Base-by-base conservation (phyloP, 2,797 vertebrate species). In the Chelon auratus region DNA sequence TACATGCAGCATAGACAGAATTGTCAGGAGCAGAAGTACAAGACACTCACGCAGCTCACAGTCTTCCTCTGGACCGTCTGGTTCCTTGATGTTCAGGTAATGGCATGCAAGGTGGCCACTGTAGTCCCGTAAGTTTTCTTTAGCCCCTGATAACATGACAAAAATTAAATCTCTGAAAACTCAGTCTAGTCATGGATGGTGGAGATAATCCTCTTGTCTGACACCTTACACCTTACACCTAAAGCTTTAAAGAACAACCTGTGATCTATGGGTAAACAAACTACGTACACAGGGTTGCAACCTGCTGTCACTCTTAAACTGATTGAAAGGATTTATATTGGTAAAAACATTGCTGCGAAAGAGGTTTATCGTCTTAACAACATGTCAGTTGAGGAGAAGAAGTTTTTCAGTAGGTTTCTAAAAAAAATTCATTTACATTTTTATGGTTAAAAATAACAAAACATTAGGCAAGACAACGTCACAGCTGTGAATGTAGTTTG, bases 91-190 rank as follows among this genome's bases (percentile, higher is more conserved):
- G 74, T 78, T 88, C 30, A 95, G 88, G 77, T 95, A 95, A 62
- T 95, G 89, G 65, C 69, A 71, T 22, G 95, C 89, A 36, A 95
- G 86, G 68, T 66, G 94, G 45, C 95, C 95, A 18, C 95, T 95
- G 91, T 95, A 93, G 84, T 95, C 95, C 68, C 94, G 84, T 18
- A 95, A 13, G 62, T 93, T 93, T 58, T 94, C 91, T 76, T 93
- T 94, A 2, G 95, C 95, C 18, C 95, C 95, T 95, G 84, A 67
- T 57, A 10, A 64, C 18, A 73, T 9, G 54, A 36, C 62, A 65
- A 68, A 9, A 50, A 47, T 47, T 0, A 52, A 37, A 66, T 51
- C 39, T 52, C 22, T 65, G 61, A 65, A 59, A 77, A 30, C 39
- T 15, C 50, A 82, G 57, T 65, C 56, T 2, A 9, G 12, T 39